Evolutionary conservation across 2,888 invertebrate species (phyloP).

Genomic region (Eupithecia insigniata): DNA sequence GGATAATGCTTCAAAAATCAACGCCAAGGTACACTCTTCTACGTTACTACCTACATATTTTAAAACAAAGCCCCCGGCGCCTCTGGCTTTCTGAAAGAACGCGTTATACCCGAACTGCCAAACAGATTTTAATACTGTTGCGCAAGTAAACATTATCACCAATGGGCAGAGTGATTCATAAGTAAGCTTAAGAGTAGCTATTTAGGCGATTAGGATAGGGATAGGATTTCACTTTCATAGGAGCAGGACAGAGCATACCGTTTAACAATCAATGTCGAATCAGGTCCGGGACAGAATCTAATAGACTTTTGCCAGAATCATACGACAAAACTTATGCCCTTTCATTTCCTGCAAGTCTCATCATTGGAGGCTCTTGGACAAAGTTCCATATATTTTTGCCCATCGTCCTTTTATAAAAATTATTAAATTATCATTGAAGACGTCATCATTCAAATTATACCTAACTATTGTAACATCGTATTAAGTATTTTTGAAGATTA

Average conservation of each 20-base stretch:
- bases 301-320: too few species aligned
- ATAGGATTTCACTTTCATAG: not conserved
- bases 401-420: too few species aligned
- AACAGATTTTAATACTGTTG: not conserved
- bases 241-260: not conserved
- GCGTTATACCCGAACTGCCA: not conserved
- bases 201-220: not conserved
- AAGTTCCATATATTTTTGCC: too few species aligned
- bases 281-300: too few species aligned
- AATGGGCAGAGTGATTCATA: not conserved
- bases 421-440: too few species aligned
- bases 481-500: too few species aligned
- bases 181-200: not conserved
- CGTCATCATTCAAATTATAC: too few species aligned
- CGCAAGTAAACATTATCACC: not conserved
- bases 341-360: too few species aligned
- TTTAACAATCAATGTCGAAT: too few species aligned
- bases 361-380: too few species aligned
- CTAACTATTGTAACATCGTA: too few species aligned
- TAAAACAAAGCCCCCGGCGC: not conserved
- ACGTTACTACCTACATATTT: not conserved
- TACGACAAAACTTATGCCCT: too few species aligned
- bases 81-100: not conserved
- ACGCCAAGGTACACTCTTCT: conserved; percentile 85
- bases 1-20: conserved; percentile 87